Evolutionary conservation across 1,140 invertebrate species (phyloP).

Genomic region (Holotrichia oblita): DNA sequence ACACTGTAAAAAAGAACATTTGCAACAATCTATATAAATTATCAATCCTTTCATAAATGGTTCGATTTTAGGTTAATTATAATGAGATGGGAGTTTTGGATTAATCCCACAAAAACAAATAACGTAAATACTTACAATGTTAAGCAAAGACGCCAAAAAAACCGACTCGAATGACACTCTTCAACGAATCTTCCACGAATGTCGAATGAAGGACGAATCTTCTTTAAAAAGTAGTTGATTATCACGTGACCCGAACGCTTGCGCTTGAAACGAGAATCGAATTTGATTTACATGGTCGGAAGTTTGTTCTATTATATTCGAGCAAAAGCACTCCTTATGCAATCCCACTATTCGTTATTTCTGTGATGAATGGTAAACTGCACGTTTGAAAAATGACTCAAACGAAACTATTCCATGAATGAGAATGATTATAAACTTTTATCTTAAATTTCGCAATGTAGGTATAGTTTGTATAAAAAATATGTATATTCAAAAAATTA

Average conservation of each 20-base stretch:
- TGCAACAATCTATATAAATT: not conserved
- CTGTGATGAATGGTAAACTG: not conserved
- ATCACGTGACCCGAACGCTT: constrained; percentile 29
- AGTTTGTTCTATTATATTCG: not conserved
- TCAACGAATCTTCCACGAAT: not conserved
- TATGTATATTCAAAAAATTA: too few relatives aligned
- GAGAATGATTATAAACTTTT: not conserved
- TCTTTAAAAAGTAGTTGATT: not conserved
- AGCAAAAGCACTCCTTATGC: not conserved
- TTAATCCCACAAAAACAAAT: not conserved
- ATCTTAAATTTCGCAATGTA: too few relatives aligned
- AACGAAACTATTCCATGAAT: not conserved
- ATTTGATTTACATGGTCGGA: not conserved
- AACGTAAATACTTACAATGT: constrained; percentile 4
- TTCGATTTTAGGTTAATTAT: not conserved
- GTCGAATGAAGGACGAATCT: constrained; percentile 34
- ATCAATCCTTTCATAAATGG: not conserved
- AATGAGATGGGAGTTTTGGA: not conserved
- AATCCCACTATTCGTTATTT: not conserved
- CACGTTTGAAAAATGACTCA: not conserved
- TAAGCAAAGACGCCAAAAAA: not conserved
- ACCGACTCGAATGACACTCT: not conserved
- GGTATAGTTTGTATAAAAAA: too few relatives aligned
- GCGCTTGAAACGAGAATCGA: not conserved
- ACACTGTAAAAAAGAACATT: not conserved